Evolutionary conservation across 1,140 invertebrate species (phyloP).

Genomic region (Drosophila nigromelanica): DNA sequence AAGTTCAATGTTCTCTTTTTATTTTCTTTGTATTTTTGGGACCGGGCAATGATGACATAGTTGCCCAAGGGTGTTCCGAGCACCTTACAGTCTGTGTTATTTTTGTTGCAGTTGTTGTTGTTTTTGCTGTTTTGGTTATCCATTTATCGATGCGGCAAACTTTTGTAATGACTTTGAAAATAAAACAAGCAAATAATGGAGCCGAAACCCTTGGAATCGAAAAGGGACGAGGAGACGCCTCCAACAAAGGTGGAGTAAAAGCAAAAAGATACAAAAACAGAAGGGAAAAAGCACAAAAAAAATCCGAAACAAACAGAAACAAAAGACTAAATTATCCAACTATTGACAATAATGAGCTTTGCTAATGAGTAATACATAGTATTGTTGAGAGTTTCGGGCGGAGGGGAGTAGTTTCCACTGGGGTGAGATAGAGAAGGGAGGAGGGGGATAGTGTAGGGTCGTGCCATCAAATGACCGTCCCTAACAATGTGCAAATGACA

Average conservation of each 20-base stretch:
- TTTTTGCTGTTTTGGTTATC: constrained; percentile 76
- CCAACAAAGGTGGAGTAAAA: constrained; percentile 1
- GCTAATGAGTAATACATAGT: constrained; percentile 69
- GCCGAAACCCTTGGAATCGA: constrained; percentile 2
- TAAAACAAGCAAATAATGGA: constrained; percentile 65
- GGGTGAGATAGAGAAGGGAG: neutral
- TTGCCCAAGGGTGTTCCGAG: constrained; percentile 16
- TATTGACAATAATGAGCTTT: constrained; percentile 82
- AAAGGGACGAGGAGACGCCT: neutral
- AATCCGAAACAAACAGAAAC: constrained; percentile 21
- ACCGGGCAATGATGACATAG: constrained; percentile 43
- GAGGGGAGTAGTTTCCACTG: neutral
- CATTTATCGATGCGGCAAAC: constrained; percentile 81
- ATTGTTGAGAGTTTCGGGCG: constrained; percentile 6
- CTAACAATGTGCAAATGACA: constrained; percentile 69
- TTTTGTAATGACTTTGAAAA: constrained; percentile 82
- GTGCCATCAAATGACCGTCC: constrained; percentile 19
- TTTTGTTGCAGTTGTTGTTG: constrained; percentile 22
- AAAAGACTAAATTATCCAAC: constrained; percentile 61
- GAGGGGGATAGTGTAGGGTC: neutral
- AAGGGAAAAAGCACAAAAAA: constrained; percentile 21
- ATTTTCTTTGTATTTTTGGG: neutral
- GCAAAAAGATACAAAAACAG: constrained; percentile 16
- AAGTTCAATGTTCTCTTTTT: neutral
- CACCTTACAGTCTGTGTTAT: constrained; percentile 8